Percentiles rank a stretch among this genome's conserved stretches.
phyloP scores from a whole-genome alignment of 2,888 invertebrate species.

The Amphipoea oculea region DNA sequence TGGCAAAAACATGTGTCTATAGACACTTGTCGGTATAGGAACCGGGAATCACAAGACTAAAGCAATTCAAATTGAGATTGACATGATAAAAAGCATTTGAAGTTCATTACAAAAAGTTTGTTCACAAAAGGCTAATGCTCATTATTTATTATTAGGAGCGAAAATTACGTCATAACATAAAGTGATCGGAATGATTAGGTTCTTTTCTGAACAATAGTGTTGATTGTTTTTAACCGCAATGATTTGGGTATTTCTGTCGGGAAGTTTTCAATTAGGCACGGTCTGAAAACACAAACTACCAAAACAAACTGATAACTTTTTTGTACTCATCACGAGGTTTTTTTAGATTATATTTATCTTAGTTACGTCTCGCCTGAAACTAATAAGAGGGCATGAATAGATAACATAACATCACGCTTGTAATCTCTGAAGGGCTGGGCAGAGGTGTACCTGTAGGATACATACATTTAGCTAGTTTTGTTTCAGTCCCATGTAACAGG shows the following conservation, averaged over 20 bases:
- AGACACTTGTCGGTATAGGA: slow-evolving; percentile 3
- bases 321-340: not conserved
- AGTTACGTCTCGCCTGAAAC: not conserved
- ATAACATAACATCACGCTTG: not conserved
- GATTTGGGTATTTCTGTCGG: slow-evolving; percentile 8
- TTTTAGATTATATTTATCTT: not conserved
- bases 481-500: not conserved
- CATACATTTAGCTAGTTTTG: not conserved
- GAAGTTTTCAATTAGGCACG: slow-evolving; percentile 14
- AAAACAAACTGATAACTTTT: slow-evolving; percentile 1
- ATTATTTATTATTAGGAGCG: slow-evolving; percentile 20
- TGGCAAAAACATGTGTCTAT: not conserved
- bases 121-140: slow-evolving; percentile 28
- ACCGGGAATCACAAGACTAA: not conserved
- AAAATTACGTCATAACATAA: slow-evolving; percentile 45
- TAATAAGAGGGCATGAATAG: not conserved
- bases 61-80: slow-evolving; percentile 39
- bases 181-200: slow-evolving; percentile 32
- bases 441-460: too few species aligned
- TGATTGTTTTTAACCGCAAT: slow-evolving; percentile 26
- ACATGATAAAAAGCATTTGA: slow-evolving; percentile 31
- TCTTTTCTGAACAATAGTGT: slow-evolving; percentile 36
- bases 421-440: not conserved
- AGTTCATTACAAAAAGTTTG: slow-evolving; percentile 41
- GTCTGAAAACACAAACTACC: not conserved